These are phyloP conservation scores for Castor canadensis DNA, from an alignment of 2,113 vertebrate species.

Conservation along the genomic window DNA sequence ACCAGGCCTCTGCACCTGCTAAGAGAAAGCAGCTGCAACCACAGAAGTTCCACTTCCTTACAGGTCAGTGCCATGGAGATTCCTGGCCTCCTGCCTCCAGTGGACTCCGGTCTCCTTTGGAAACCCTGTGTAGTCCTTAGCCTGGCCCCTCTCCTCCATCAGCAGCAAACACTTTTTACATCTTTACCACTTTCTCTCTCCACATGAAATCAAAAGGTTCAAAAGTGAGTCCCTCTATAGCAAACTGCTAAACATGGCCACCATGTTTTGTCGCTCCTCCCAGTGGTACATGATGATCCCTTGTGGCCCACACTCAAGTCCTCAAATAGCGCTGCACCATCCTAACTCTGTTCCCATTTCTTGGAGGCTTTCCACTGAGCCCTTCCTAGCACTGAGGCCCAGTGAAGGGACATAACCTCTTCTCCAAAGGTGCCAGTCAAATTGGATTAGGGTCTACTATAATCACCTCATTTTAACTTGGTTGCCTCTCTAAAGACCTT, in stretches of 20 bases:
- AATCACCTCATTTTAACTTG: too few relatives aligned
- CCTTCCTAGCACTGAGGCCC: neutral
- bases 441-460: too few relatives aligned
- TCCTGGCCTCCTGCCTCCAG: neutral
- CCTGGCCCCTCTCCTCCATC: too few relatives aligned
- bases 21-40: neutral
- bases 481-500: too few relatives aligned
- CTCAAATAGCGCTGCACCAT: too few relatives aligned
- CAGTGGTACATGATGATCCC: neutral
- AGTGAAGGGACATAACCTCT: neutral
- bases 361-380: neutral
- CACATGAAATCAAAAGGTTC: neutral
- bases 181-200: neutral
- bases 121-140: neutral
- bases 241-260: too few relatives aligned
- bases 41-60: neutral
- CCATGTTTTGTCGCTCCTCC: neutral
- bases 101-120: neutral
- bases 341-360: neutral
- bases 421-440: neutral
- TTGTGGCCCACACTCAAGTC: neutral
- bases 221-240: too few relatives aligned
- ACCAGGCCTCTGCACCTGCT: neutral
- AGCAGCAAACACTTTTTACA: too few relatives aligned
- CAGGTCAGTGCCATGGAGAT: neutral